Base-by-base conservation (phyloP, 37 sponge, comb jelly and placozoan genomes). In the Lycopodina hypogea region DNA sequence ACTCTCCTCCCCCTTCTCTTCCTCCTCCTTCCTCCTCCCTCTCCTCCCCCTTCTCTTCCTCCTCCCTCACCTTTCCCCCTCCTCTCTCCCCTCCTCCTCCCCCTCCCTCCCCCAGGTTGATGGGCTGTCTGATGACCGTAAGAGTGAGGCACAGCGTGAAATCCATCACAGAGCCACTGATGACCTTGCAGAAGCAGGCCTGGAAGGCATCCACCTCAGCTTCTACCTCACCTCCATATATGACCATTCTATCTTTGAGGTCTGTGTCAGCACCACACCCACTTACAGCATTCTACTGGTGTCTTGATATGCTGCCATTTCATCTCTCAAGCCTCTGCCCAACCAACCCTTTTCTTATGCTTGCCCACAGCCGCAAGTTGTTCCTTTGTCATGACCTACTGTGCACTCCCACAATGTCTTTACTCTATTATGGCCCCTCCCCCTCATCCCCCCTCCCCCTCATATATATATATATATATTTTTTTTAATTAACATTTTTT, bases 161-260 rank as follows among this genome's bases (percentile, higher is more conserved):
- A 93, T 95, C 65, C 93, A 95, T 51, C 85, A 87, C 42, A 67
- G 87, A 23, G 87, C 88, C 1, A 89, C 93, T 2, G 84, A 86
- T 42, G 96, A 95, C 51, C 68, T 95, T 74, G 78, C 87, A 33
- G 93, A 95, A 51, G 87, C 93, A 58, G 87, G 96, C 0, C 74
- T 90, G 58, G 96, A 95, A 23, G 82, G 79, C 41, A 83, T 95
- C 19, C 90, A 92, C 38, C 88, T 87, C 23, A 82, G 88, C 48
- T 95, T 95, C 77, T 90, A 95, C 62, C 86, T 95, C 66, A 95
- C 96, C 37, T 84, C 86, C 71, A 95, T 95, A n/a, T 95, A 95
- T 69, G 93, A 95, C 76, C 93, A 95, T 68, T 90, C 93, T 65
- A 95, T 95, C 32, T 95, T 95, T 73, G 96, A 95, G 81, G 93